Evolutionary conservation across 2,113 vertebrate genomes (phyloP).

Genomic region (Illadopsis cleaveri): DNA sequence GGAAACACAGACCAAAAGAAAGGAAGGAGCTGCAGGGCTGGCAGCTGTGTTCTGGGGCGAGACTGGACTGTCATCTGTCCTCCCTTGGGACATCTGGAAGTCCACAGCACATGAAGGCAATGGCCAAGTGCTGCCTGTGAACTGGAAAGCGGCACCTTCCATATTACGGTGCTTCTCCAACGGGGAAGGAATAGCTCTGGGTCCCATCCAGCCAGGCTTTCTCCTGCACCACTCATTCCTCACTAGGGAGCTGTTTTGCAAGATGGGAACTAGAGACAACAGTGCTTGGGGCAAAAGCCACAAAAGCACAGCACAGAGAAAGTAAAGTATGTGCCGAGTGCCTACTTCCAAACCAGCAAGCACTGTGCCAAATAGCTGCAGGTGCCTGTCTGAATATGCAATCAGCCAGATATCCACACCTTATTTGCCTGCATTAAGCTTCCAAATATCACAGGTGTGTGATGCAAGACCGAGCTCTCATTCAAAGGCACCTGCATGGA

Average conservation of each 20-base stretch:
- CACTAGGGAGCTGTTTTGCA: conserved; percentile 20
- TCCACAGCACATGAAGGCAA: background rate
- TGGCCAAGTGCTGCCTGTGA: background rate
- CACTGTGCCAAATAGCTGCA: conserved; percentile 66
- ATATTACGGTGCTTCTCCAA: background rate
- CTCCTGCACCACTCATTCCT: background rate
- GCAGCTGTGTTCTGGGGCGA: background rate
- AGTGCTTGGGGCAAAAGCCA: conserved; percentile 27
- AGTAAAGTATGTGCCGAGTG: conserved; percentile 35
- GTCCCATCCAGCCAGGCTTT: background rate
- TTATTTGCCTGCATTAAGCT: conserved; percentile 67
- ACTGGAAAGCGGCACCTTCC: background rate
- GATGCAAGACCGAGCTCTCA: conserved; percentile 61
- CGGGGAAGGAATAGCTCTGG: background rate
- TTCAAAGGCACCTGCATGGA: conserved; percentile 67
- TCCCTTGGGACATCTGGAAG: background rate
- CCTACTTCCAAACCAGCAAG: conserved; percentile 63
- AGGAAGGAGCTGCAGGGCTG: background rate
- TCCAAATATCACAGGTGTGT: conserved; percentile 74
- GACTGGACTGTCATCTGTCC: background rate
- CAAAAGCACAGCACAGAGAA: conserved; percentile 37
- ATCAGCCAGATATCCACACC: conserved; percentile 72
- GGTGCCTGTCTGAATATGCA: conserved; percentile 73
- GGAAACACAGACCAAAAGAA: background rate
- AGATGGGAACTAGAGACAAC: conserved; percentile 29